Conservation (phyloP, 2,888 invertebrate genomes). For the Metallyticus violacea region DNA sequence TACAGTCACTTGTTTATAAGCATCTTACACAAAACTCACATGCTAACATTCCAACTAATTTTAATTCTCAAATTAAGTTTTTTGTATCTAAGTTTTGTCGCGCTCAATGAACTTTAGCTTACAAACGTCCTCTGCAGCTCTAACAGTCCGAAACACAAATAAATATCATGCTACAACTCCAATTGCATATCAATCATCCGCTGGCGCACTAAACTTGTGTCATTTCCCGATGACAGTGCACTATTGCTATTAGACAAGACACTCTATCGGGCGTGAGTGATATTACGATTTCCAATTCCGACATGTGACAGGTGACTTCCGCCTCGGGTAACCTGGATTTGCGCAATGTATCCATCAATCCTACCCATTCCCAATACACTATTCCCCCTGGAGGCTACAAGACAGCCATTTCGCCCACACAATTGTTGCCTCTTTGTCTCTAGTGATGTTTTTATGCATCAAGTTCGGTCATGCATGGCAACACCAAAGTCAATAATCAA, state of each 20-base stretch:
- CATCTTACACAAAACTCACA: too few species aligned
- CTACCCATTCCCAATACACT: background rate
- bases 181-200: too few species aligned
- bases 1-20: too few species aligned
- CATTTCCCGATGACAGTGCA: background rate
- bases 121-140: too few species aligned
- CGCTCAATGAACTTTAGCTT: too few species aligned
- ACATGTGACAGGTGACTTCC: background rate
- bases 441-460: background rate
- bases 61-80: too few species aligned
- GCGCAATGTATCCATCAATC: background rate
- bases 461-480: too few species aligned
- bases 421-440: background rate
- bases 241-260: background rate
- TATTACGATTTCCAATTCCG: background rate
- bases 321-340: background rate
- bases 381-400: background rate
- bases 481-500: too few species aligned
- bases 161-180: too few species aligned
- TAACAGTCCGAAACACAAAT: too few species aligned
- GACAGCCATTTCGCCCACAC: background rate
- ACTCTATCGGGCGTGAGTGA: background rate
- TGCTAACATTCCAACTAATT: too few species aligned
- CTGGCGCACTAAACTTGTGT: background rate
- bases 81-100: too few species aligned